Conservation (phyloP, 1,140 invertebrate species). For the Papilio glaucus region DNA sequence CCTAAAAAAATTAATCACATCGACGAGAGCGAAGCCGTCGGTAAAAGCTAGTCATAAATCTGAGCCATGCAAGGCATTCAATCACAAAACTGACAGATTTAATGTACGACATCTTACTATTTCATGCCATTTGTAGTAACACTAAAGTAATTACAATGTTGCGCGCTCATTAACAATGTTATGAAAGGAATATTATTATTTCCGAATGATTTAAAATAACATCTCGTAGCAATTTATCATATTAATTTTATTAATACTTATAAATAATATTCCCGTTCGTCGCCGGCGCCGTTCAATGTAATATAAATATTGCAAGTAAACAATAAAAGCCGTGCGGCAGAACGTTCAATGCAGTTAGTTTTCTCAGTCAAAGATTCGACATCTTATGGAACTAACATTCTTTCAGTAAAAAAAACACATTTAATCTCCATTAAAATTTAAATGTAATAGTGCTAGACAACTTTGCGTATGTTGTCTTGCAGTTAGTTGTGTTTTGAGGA, state of each 20-base stretch:
- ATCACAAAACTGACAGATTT: constrained; percentile 10
- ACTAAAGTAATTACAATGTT: constrained; percentile 15
- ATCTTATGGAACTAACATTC: no score
- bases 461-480: no score
- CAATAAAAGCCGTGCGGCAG: no score
- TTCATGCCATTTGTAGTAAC: neutral
- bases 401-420: no score
- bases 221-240: neutral
- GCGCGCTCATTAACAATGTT: neutral
- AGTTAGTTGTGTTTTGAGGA: no score
- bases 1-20: neutral
- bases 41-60: neutral
- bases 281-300: neutral
- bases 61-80: neutral
- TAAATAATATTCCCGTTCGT: neutral
- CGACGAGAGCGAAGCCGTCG: neutral
- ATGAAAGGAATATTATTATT: constrained; percentile 10
- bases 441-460: no score
- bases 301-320: neutral
- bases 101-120: neutral
- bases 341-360: no score
- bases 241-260: neutral
- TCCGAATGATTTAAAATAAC: neutral
- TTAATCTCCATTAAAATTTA: no score
- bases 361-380: no score